Evolutionary conservation across 2,888 invertebrate genomes (phyloP).

Genomic region (Macrophya alboannulata): DNA sequence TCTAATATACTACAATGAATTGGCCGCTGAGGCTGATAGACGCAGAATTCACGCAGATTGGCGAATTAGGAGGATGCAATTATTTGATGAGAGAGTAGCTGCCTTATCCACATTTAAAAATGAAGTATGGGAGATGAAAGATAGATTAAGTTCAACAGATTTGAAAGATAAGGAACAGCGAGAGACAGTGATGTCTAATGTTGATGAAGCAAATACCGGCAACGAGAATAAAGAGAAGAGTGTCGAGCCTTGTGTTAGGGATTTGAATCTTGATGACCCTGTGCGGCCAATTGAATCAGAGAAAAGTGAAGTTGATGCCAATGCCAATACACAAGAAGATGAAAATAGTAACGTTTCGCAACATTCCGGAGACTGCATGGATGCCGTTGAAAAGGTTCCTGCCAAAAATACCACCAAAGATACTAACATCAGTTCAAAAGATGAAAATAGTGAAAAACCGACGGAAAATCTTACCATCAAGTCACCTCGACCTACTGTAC

Average conservation of each 20-base stretch:
- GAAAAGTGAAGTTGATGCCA: slow-evolving; percentile 43
- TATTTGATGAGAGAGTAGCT: slow-evolving; percentile 71
- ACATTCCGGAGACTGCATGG: neutral
- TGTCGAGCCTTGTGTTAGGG: slow-evolving; percentile 75
- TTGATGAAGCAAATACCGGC: slow-evolving; percentile 75
- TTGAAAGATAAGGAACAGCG: neutral
- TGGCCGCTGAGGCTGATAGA: slow-evolving; percentile 84
- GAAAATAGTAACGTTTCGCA: slow-evolving; percentile 55
- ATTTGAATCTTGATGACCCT: slow-evolving; percentile 1
- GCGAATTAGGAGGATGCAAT: slow-evolving; percentile 81
- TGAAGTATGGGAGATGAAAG: slow-evolving; percentile 51
- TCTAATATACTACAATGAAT: slow-evolving; percentile 85
- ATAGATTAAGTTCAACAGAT: neutral
- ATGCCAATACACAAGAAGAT: slow-evolving; percentile 46
- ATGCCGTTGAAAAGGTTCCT: neutral
- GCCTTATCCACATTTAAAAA: slow-evolving; percentile 60
- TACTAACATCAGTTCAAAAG: slow-evolving; percentile 37
- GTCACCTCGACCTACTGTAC: slow-evolving; percentile 65
- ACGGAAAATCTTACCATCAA: slow-evolving; percentile 57
- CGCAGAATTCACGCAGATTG: slow-evolving; percentile 83
- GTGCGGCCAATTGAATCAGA: slow-evolving; percentile 11
- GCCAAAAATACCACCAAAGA: slow-evolving; percentile 50
- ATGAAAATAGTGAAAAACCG: slow-evolving; percentile 18
- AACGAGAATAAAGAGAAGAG: slow-evolving; percentile 79
- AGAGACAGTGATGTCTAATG: slow-evolving; percentile 60